Base-by-base conservation (phyloP, 2,113 vertebrate genomes). In the Microcebus lehilahytsara region DNA sequence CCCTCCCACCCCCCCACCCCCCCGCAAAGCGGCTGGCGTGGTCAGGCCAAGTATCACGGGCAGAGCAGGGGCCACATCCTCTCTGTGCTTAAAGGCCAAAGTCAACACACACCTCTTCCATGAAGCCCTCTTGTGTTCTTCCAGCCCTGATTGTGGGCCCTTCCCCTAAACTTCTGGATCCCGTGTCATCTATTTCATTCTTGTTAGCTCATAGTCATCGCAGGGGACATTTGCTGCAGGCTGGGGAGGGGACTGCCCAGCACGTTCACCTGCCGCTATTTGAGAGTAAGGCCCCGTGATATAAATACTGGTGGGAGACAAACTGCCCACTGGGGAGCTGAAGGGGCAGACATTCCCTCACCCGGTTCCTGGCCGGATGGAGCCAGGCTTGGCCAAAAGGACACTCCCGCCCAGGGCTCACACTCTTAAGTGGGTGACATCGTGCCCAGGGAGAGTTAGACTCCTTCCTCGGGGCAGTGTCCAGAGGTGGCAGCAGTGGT, bases 1-100 rank as follows among this genome's bases (percentile, higher is more conserved):
- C n/a, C n/a, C n/a, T n/a, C n/a, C n/a, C n/a, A n/a, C n/a, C n/a
- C n/a, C n/a, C n/a, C n/a, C n/a, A n/a, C n/a, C n/a, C 37, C 37
- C 6, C 23, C 3, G 12, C 19, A 19, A 40, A 46, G 49, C 0
- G 0, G 9, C 64, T 49, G 30, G 16, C 34, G 58, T 9, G 37
- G 27, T 58, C 84, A 40, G 53, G 51, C 25, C 34, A 5, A 7
- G 53, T 8, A 2, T 66, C 25, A 0, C 2, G 3, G 62, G 30
- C 27, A 37, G 75, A 77, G 9, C 66, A 32, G 40, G 40, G 20
- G 1, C 34, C 14, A 0, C n/a, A 32, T 75, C 40, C 9, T 46
- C 14, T 67, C 42, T 83, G 75, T 32, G 85, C 42, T 60, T 22
- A 37, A n/a, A 85, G 92, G 66, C 4, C 20, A 34, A 3, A 1